phyloP scores from a whole-genome alignment of 2,797 vertebrate species.

The Xenentodon cancila region DNA sequence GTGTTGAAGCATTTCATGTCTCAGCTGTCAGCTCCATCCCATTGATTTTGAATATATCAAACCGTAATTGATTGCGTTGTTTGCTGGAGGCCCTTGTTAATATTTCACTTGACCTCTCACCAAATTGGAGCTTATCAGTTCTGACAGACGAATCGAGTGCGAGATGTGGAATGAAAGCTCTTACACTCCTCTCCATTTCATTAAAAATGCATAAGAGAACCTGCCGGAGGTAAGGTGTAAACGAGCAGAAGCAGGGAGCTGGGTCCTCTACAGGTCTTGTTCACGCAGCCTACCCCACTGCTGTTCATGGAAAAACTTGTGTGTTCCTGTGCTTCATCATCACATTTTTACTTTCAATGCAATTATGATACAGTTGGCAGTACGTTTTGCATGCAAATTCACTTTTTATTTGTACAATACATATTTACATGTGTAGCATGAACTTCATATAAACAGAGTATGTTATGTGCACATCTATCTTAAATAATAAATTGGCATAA shows the following conservation, averaged over 20 bases:
- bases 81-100: conserved; percentile 68
- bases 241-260: conserved; percentile 45
- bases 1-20: conserved; percentile 44
- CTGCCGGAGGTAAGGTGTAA: conserved; percentile 54
- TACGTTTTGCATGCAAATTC: conserved; percentile 8
- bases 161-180: conserved; percentile 55
- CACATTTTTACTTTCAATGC: conserved; percentile 19
- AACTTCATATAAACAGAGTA: background rate
- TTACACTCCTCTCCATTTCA: conserved; percentile 47
- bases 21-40: conserved; percentile 44
- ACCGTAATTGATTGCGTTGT: conserved; percentile 67
- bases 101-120: conserved; percentile 75
- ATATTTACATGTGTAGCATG: conserved; percentile 6
- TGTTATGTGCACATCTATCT: too few species aligned
- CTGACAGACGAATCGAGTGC: conserved; percentile 62
- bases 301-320: conserved; percentile 32
- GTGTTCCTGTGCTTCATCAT: conserved; percentile 23
- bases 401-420: conserved; percentile 5
- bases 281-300: conserved; percentile 2
- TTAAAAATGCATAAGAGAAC: conserved; percentile 64
- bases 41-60: conserved; percentile 71
- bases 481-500: too few species aligned
- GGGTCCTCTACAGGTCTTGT: conserved; percentile 28
- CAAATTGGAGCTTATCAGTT: conserved; percentile 70
- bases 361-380: conserved; percentile 25